Base-by-base conservation (phyloP, 2,888 invertebrate species). In the Dynastes tityus region DNA sequence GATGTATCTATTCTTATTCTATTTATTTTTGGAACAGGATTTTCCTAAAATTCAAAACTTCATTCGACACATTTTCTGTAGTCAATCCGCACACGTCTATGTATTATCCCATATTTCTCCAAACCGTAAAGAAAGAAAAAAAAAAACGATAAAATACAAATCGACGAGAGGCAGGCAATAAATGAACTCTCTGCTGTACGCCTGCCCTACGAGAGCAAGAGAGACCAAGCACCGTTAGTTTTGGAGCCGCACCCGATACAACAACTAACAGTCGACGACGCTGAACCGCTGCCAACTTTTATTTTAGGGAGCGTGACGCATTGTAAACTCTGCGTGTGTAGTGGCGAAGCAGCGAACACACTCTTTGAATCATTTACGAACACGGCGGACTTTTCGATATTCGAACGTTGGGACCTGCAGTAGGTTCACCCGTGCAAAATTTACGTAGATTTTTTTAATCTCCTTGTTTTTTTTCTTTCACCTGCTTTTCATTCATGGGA, bases 241-340 rank as follows among this genome's bases (percentile, higher is more conserved):
- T 58, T 22, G 75, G 74, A 80, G 80, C 81, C 80, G 78, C 80
- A 79, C 80, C 81, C 80, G 78, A 76, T 80, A 82, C 73, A 73
- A 53, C 70, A 70, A 53, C 51, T 40, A 73, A 73, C 73, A 73
- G 58, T 73, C 73, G 55, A 29, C 73, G 67, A 67, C 79, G 80
- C 80, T 80, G 82, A 82, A 83, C 78, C 82, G 80, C 82, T 85
- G 85, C 85, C 85, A 85, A 84, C 83, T 83, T 76, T 83, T 85
- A 85, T 85, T 85, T 85, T 85, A 80, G 83, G 84, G 83, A 79
- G 78, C 80, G 82, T 85, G 85, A 85, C 85, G 84, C 84, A 85
- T 83, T 82, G 82, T 83, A 83, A 84, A 82, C 84, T 84, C 78
- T 67, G 71, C 9, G 22, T 45, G 45, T 45, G 45, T 45, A 45